These are phyloP conservation scores for Teleogryllus occipitalis DNA, from an alignment of 1,140 invertebrate genomes.

Conservation along the genomic window DNA sequence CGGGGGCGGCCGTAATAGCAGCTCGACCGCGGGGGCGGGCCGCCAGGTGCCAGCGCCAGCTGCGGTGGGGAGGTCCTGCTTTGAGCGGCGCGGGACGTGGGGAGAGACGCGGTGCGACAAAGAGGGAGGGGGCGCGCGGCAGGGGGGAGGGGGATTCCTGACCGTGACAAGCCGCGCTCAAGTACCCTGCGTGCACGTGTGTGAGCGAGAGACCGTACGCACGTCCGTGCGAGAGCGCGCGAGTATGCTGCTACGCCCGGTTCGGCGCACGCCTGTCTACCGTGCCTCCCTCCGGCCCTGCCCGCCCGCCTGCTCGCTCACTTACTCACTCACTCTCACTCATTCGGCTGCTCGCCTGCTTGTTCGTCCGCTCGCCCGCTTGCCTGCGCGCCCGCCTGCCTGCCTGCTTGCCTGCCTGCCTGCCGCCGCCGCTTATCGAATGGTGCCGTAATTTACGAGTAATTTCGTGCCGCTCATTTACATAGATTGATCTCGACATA, in stretches of 20 bases:
- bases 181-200: neutral
- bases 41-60: neutral
- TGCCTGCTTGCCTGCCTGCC: too few relatives aligned
- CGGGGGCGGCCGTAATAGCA: neutral
- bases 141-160: neutral
- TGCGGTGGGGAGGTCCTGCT: neutral
- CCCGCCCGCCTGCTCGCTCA: too few relatives aligned
- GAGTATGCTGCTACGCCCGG: neutral
- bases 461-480: neutral
- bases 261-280: too few relatives aligned
- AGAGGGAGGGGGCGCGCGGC: neutral
- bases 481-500: conserved; percentile 4
- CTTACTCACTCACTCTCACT: too few relatives aligned
- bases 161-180: neutral
- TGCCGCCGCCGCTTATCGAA: neutral
- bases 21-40: neutral
- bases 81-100: neutral
- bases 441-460: neutral
- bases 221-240: neutral
- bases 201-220: too few relatives aligned
- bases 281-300: too few relatives aligned
- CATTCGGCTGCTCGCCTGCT: too few relatives aligned
- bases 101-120: neutral
- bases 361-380: too few relatives aligned
- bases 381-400: too few relatives aligned